Percentiles rank a stretch among this genome's conserved stretches.
Evolutionary conservation across 2,888 invertebrate genomes (phyloP).

Genomic region (Cacoxenus indagator): DNA sequence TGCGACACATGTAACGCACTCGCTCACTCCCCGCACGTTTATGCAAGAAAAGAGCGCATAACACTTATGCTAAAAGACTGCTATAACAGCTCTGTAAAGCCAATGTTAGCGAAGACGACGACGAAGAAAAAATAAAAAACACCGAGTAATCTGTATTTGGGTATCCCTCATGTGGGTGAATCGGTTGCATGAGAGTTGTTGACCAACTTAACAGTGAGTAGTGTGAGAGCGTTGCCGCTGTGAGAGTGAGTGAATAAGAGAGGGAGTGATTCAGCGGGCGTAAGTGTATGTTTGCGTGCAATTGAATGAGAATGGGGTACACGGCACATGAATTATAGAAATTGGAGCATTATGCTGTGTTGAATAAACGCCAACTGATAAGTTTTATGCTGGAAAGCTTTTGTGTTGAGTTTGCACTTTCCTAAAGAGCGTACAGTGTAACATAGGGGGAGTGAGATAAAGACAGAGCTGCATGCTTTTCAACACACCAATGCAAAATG

Average conservation of each 20-base stretch:
- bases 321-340: background rate
- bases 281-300: background rate
- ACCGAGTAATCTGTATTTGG: too few relatives aligned
- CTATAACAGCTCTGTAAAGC: background rate
- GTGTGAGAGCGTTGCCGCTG: too few relatives aligned
- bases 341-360: slow-evolving; percentile 6
- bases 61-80: slow-evolving; percentile 11
- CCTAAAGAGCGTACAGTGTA: too few relatives aligned
- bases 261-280: background rate
- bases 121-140: background rate
- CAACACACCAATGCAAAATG: background rate
- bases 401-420: too few relatives aligned
- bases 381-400: too few relatives aligned
- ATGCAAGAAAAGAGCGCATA: slow-evolving; percentile 3
- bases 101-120: background rate
- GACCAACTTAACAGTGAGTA: slow-evolving; percentile 1
- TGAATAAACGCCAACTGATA: background rate
- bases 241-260: background rate
- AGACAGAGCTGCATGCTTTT: background rate
- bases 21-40: slow-evolving; percentile 14
- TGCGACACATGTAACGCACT: slow-evolving; percentile 11
- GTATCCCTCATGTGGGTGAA: too few relatives aligned
- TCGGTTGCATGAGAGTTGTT: background rate
- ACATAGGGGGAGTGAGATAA: background rate
- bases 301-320: too few relatives aligned